Conservation (phyloP, 2,797 vertebrate species). For the Coranthus polyacanthus region DNA sequence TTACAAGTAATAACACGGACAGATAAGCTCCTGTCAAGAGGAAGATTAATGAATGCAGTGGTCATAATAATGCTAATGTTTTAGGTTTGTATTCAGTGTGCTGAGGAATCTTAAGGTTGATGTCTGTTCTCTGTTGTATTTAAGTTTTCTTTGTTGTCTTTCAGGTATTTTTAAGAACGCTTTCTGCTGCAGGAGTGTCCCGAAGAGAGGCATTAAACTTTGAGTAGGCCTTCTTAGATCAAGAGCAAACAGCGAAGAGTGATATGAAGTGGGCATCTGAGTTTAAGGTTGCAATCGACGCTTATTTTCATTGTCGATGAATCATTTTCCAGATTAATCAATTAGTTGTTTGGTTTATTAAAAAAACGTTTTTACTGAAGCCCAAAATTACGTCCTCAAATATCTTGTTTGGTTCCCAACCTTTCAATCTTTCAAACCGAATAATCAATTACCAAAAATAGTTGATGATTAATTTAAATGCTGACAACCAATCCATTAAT, state of each 20-base stretch:
- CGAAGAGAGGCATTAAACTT: conserved; percentile 50
- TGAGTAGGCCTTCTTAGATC: conserved; percentile 47
- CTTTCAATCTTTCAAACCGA: no score
- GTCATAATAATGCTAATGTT: conserved; percentile 66
- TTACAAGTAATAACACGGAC: conserved; percentile 77
- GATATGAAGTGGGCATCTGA: background rate
- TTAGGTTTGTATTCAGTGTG: conserved; percentile 50
- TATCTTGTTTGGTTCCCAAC: no score
- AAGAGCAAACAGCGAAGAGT: background rate
- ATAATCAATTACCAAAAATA: no score
- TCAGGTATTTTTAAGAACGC: conserved; percentile 66
- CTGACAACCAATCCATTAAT: no score
- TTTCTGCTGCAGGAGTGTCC: conserved; percentile 55
- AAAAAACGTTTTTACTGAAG: no score
- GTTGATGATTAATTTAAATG: no score
- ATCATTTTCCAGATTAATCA: no score
- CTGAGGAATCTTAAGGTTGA: conserved; percentile 42
- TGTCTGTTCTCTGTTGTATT: conserved; percentile 48
- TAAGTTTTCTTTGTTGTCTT: conserved; percentile 46
- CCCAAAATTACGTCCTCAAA: no score
- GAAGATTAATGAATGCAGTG: conserved; percentile 65
- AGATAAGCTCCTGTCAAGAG: conserved; percentile 75
- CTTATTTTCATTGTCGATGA: no score
- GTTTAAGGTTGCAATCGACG: no score
- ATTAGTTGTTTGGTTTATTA: no score